These are phyloP conservation scores for Rhizomys pruinosus DNA, from an alignment of 2,113 vertebrate species.

Conservation along the genomic window DNA sequence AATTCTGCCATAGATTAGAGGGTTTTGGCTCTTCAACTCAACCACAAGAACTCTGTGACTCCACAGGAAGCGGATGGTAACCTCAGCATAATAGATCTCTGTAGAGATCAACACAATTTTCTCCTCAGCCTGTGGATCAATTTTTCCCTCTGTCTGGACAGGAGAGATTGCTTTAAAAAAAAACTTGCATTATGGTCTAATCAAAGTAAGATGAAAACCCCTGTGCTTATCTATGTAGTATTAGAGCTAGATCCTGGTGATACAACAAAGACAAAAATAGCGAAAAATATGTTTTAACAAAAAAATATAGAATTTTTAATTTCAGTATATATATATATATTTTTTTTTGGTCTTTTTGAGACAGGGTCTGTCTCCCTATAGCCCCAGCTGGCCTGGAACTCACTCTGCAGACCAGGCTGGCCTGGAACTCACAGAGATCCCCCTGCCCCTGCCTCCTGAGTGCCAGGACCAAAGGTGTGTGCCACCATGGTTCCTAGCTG, in stretches of 20 bases:
- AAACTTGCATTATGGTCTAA: background rate
- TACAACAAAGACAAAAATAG: constrained; percentile 13
- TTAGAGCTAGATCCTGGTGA: background rate
- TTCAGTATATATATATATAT: too few species aligned
- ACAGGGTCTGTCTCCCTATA: too few species aligned
- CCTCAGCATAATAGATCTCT: constrained; percentile 49
- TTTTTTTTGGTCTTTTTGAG: too few species aligned
- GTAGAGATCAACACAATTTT: constrained; percentile 64
- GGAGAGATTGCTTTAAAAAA: constrained; percentile 54
- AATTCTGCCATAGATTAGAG: constrained; percentile 1
- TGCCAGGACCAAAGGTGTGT: too few species aligned
- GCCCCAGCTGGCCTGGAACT: too few species aligned
- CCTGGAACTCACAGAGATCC: too few species aligned
- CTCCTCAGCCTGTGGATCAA: constrained; percentile 62
- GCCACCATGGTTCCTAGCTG: too few species aligned
- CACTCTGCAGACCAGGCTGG: too few species aligned
- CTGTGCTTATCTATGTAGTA: background rate
- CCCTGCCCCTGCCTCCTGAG: too few species aligned
- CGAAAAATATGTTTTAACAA: background rate
- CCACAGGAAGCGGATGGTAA: constrained; percentile 25
- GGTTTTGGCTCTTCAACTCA: constrained; percentile 23
- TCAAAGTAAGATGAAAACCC: background rate
- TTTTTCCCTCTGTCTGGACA: constrained; percentile 53
- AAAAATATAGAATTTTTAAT: background rate
- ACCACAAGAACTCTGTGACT: constrained; percentile 5